Base-by-base conservation (phyloP, 2,113 vertebrate species). In the Morone saxatilis region DNA sequence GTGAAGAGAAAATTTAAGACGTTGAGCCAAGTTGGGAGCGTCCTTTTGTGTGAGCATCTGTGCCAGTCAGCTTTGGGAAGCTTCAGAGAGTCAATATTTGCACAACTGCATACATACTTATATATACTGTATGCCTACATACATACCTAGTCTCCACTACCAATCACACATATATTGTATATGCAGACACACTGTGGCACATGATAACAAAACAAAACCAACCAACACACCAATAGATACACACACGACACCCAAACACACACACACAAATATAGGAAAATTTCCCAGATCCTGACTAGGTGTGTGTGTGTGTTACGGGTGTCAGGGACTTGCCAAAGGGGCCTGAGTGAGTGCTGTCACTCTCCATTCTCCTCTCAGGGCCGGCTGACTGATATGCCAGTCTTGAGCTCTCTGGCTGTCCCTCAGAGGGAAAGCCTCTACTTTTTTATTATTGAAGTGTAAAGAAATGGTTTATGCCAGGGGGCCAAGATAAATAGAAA, bases 291-390 rank as follows among this genome's bases (percentile, higher is more conserved):
- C 16, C 4, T 77, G 84, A 73, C 76, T 31, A 85, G 76, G 80
- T 84, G 66, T 88, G 81, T 84, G 48, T 78, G 75, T 84, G 48
- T 78, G 75, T 81, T 65, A 36, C 20, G 75, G 66, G 57, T 80
- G 78, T 83, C 73, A 72, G 48, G 59, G 25, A 76, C 36, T 51
- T 70, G 70, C 78, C 63, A 80, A 81, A 61, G 40, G 31, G 80
- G 61, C 53, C 62, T 81, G 69, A 85, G 61, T 80, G 84, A 92
- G 57, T 22, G 51, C 85, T 87, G 87, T 86, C 88, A 84, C 78
- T 85, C 73, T 81, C 66, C 20, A 31, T 68, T 60, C 59, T 83
- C 75, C 75, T 86, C 78, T 90, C 88, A 63, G 41, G 66, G 71
- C 71, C 11, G 2, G 19, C 77, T 89, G 68, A 81, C 65, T 78